These are phyloP conservation scores for Chelon labrosus DNA, from an alignment of 2,797 vertebrate genomes.

Conservation along the genomic window DNA sequence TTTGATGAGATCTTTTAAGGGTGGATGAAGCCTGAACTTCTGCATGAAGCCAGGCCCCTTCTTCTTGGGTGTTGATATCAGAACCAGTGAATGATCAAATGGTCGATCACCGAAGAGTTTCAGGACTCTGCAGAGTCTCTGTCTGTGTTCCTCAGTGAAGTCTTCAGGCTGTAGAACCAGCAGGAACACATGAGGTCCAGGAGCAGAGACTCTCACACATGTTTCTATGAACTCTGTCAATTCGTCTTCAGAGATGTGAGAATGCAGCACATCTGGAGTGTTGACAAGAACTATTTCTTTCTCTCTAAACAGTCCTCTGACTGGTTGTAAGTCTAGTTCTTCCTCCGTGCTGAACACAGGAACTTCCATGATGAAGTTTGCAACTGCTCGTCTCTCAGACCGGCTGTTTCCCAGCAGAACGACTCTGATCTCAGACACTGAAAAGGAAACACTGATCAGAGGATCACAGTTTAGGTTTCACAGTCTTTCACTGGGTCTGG, in stretches of 20 bases:
- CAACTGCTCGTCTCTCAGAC: not conserved
- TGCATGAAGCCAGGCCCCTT: too few relatives aligned
- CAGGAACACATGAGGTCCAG: too few relatives aligned
- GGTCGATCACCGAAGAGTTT: too few relatives aligned
- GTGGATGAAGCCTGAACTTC: rapidly evolving
- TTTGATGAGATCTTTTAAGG: not conserved
- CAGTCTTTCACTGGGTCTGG: too few relatives aligned
- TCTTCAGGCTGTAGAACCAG: too few relatives aligned
- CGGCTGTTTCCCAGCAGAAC: not conserved
- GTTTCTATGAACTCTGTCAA: rapidly evolving
- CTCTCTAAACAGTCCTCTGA: rapidly evolving
- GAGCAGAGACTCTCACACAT: not conserved
- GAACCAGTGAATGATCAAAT: too few relatives aligned
- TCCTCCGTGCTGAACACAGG: not conserved
- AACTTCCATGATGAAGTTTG: not conserved
- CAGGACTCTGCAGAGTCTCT: too few relatives aligned
- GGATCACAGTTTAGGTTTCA: too few relatives aligned
- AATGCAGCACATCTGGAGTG: not conserved
- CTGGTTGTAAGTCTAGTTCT: rapidly evolving
- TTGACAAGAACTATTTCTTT: not conserved
- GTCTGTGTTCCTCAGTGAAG: too few relatives aligned
- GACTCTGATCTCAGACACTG: not conserved
- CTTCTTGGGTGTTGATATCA: too few relatives aligned
- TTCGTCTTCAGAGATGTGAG: too few relatives aligned
- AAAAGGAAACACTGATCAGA: not conserved